Percentiles rank a stretch among this genome's conserved stretches.
Evolutionary conservation across 2,113 vertebrate genomes (phyloP).

Genomic region (Pithys albifrons): DNA sequence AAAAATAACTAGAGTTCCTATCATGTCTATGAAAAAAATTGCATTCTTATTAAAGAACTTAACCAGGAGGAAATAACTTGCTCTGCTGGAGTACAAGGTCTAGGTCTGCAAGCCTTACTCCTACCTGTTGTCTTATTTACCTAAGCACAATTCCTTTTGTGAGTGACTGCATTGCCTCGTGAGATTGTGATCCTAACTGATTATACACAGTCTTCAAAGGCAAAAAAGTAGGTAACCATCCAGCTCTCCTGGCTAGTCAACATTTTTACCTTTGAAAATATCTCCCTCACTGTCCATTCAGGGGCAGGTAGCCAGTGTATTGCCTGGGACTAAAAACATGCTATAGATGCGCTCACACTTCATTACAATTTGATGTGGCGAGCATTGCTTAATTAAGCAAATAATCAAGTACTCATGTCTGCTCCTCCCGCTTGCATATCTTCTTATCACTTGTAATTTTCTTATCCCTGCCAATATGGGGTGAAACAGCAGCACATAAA

Average conservation of each 20-base stretch:
- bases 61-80: not conserved
- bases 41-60: slow-evolving; percentile 51
- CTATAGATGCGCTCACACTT: not conserved
- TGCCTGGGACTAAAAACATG: not conserved
- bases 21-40: not conserved
- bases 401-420: not conserved
- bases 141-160: not conserved
- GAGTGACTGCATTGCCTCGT: not conserved
- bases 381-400: slow-evolving; percentile 22
- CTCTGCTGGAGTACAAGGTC: not conserved
- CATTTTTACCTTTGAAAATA: not conserved
- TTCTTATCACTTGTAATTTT: slow-evolving; percentile 19
- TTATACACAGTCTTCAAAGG: not conserved
- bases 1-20: slow-evolving; percentile 38
- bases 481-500: slow-evolving; percentile 22
- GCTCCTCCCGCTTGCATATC: not conserved
- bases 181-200: not conserved
- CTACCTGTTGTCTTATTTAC: not conserved
- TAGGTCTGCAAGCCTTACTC: not conserved
- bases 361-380: slow-evolving; percentile 32
- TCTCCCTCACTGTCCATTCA: not conserved
- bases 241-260: not conserved
- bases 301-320: not conserved
- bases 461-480: not conserved
- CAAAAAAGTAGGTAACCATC: not conserved